Evolutionary conservation across 1,140 invertebrate genomes (phyloP).

Genomic region (Drosophila ercepeae): DNA sequence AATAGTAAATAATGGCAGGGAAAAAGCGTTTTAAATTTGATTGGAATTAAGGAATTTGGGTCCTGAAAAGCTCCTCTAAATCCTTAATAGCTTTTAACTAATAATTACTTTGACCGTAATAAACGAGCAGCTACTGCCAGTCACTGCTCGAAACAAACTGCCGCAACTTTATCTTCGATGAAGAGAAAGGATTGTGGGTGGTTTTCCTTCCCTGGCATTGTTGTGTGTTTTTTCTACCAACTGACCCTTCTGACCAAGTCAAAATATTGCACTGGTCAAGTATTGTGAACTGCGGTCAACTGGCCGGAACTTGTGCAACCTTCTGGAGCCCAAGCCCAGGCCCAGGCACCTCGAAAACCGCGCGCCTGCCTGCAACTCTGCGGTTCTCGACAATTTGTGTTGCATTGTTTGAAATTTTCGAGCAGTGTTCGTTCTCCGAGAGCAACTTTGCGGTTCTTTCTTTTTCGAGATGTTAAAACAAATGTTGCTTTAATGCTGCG

Average conservation of each 20-base stretch:
- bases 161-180: slow-evolving; percentile 24
- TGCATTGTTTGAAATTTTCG: slow-evolving; percentile 72
- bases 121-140: slow-evolving; percentile 31
- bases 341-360: slow-evolving; percentile 47
- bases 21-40: background rate
- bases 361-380: slow-evolving; percentile 67
- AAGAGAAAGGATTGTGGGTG: background rate
- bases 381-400: slow-evolving; percentile 74
- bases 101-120: slow-evolving; percentile 46
- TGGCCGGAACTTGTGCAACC: background rate
- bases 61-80: background rate
- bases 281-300: slow-evolving; percentile 61
- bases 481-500: slow-evolving; percentile 81
- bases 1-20: background rate
- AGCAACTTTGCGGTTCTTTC: slow-evolving; percentile 16
- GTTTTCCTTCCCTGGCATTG: slow-evolving; percentile 5
- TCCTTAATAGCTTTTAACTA: background rate
- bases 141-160: slow-evolving; percentile 21
- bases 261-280: slow-evolving; percentile 78
- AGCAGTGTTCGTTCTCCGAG: slow-evolving; percentile 19
- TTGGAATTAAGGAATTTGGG: background rate
- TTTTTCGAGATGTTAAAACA: slow-evolving; percentile 54
- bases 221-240: too few relatives aligned
- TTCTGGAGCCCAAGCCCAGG: background rate
- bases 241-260: slow-evolving; percentile 61